Conservation (phyloP, 2,888 invertebrate genomes). For the Drosophila koepferae region DNA sequence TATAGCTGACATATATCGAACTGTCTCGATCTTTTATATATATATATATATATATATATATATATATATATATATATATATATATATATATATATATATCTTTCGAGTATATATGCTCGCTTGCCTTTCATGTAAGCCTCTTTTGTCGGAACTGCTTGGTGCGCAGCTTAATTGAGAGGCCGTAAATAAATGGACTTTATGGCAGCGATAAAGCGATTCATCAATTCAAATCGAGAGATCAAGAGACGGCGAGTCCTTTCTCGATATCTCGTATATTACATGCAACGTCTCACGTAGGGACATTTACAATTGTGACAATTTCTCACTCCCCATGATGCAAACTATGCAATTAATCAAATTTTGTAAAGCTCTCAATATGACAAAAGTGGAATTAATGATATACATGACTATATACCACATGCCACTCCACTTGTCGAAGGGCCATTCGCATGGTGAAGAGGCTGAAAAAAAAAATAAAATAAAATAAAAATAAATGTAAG, state of each 20-base stretch:
- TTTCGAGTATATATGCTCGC: not conserved
- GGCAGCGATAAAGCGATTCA: conserved; percentile 27
- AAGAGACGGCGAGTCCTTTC: conserved; percentile 42
- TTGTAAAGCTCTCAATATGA: conserved; percentile 74
- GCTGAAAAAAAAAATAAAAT: not conserved
- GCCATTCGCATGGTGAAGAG: no score
- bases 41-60: no score
- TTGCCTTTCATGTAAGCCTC: not conserved
- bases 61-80: no score
- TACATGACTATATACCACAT: conserved; percentile 27
- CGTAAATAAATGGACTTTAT: conserved; percentile 22
- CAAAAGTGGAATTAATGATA: conserved; percentile 78
- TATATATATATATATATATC: not conserved
- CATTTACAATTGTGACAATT: conserved; percentile 69
- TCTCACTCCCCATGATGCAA: conserved; percentile 66
- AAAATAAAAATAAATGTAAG: not conserved
- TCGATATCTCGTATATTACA: conserved; percentile 9
- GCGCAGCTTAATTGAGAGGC: conserved; percentile 44
- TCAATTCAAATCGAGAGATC: conserved; percentile 42
- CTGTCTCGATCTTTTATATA: no score
- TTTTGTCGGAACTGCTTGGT: conserved; percentile 13
- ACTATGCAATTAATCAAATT: conserved; percentile 68
- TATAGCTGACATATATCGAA: not conserved
- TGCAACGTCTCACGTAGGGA: conserved; percentile 30
- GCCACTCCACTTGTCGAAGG: conserved; percentile 40